Percentiles rank a stretch among this genome's conserved stretches.
Evolutionary conservation across 64 coral and sea anemone species (phyloP).

Genomic region (Stichodactyla mertensii): DNA sequence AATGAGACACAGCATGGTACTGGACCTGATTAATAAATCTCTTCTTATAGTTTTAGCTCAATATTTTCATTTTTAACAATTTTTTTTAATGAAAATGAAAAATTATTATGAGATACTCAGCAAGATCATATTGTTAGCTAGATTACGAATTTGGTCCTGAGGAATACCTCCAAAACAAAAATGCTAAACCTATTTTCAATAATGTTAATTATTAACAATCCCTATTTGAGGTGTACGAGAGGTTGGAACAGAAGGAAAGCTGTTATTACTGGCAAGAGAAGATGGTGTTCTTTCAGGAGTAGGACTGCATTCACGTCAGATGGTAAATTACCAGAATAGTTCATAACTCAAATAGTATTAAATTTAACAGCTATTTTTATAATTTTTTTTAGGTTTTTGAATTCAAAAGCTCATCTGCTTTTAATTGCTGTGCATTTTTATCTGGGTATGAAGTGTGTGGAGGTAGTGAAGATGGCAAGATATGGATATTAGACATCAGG

Average conservation of each 20-base stretch:
- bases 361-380: not conserved
- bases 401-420: slow-evolving; percentile 49
- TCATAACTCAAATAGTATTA: not conserved
- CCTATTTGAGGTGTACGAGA: slow-evolving; percentile 66
- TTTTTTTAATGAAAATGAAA: too few species aligned
- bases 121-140: too few species aligned
- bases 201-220: not conserved
- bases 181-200: too few species aligned
- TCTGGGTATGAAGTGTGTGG: slow-evolving; percentile 62
- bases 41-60: too few species aligned
- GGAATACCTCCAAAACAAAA: too few species aligned
- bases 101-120: too few species aligned
- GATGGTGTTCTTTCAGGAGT: slow-evolving; percentile 79
- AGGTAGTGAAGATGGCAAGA: slow-evolving; percentile 74
- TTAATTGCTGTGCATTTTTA: slow-evolving; percentile 76
- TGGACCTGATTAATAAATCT: too few species aligned
- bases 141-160: too few species aligned
- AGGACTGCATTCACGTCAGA: slow-evolving; percentile 50
- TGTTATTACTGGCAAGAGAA: slow-evolving; percentile 70
- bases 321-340: not conserved
- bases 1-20: too few species aligned
- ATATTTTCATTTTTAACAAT: too few species aligned
- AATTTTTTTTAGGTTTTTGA: slow-evolving; percentile 59
- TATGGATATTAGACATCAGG: slow-evolving; percentile 72
- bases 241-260: slow-evolving; percentile 68